These are phyloP conservation scores for Eulimnadia texana DNA, from an alignment of 1,140 invertebrate genomes.

Conservation along the genomic window DNA sequence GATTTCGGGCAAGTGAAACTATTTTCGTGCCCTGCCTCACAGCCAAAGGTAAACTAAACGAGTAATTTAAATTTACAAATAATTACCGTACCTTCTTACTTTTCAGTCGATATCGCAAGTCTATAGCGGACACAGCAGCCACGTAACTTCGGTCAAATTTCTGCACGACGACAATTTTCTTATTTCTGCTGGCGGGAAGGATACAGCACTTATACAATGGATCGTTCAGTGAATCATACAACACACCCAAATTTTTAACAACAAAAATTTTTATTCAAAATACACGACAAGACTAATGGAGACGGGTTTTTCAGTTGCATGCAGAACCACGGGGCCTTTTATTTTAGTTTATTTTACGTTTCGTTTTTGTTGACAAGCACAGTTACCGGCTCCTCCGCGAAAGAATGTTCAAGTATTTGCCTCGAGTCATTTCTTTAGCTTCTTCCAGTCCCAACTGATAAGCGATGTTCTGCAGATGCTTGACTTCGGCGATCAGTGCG, in stretches of 20 bases:
- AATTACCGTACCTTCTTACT: conserved; percentile 10
- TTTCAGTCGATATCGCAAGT: conserved; percentile 58
- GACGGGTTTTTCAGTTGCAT: too few relatives aligned
- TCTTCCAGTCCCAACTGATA: conserved; percentile 87
- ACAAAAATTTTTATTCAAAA: background rate
- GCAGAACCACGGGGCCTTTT: background rate
- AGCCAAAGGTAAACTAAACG: conserved; percentile 61
- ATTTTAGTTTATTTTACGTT: too few relatives aligned
- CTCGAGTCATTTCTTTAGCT: conserved; percentile 89
- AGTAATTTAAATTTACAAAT: too few relatives aligned
- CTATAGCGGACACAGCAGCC: conserved; percentile 76
- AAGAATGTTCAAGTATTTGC: conserved; percentile 78
- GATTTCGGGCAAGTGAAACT: conserved; percentile 87
- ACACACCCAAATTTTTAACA: too few relatives aligned
- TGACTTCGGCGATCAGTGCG: conserved; percentile 75
- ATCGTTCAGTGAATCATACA: conserved; percentile 20
- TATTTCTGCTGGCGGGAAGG: conserved; percentile 67
- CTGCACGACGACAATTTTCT: conserved; percentile 66
- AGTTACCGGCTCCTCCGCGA: background rate
- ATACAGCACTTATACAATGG: conserved; percentile 82
- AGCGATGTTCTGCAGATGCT: conserved; percentile 78
- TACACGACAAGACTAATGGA: too few relatives aligned
- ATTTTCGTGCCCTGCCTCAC: conserved; percentile 62
- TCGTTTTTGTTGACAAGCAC: too few relatives aligned
- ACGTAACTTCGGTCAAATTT: conserved; percentile 70